Evolutionary conservation across 2,797 vertebrate species (phyloP).

Genomic region (Crenichthys baileyi): DNA sequence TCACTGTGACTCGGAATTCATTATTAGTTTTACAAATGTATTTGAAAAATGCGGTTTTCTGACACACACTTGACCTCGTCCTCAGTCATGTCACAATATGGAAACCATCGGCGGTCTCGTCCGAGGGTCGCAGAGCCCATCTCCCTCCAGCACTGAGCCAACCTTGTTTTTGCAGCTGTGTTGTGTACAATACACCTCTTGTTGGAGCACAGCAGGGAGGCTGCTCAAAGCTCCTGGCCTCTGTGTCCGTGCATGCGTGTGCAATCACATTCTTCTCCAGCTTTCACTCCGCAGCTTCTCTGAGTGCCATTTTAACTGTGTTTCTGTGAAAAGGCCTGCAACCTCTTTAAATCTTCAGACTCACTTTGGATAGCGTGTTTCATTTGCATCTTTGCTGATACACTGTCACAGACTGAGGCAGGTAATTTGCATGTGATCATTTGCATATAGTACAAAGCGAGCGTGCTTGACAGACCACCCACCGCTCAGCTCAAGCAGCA

Average conservation of each 20-base stretch:
- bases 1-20: background rate
- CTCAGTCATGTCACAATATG: conserved; percentile 56
- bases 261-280: conserved; percentile 56
- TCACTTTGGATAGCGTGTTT: conserved; percentile 26
- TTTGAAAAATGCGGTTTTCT: conserved; percentile 10
- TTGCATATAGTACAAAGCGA: conserved; percentile 74
- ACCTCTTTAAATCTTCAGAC: conserved; percentile 43
- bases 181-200: conserved; percentile 80
- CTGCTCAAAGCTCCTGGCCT: conserved; percentile 64
- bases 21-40: conserved; percentile 8
- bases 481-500: conserved; percentile 59
- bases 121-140: conserved; percentile 60
- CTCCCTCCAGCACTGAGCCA: conserved; percentile 66
- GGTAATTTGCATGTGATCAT: conserved; percentile 77
- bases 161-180: conserved; percentile 82
- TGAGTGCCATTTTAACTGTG: conserved; percentile 44
- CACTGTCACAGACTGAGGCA: conserved; percentile 44
- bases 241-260: conserved; percentile 34
- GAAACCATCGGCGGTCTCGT: conserved; percentile 63
- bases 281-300: conserved; percentile 36
- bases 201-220: conserved; percentile 73
- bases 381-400: conserved; percentile 63
- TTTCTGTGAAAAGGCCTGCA: conserved; percentile 24
- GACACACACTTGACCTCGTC: conserved; percentile 23
- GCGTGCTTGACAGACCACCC: conserved; percentile 70